A percentile compares a stretch with the other conserved stretches of the same genome.
phyloP scores from a whole-genome alignment of 2,113 vertebrate species.

The Scomber scombrus region DNA sequence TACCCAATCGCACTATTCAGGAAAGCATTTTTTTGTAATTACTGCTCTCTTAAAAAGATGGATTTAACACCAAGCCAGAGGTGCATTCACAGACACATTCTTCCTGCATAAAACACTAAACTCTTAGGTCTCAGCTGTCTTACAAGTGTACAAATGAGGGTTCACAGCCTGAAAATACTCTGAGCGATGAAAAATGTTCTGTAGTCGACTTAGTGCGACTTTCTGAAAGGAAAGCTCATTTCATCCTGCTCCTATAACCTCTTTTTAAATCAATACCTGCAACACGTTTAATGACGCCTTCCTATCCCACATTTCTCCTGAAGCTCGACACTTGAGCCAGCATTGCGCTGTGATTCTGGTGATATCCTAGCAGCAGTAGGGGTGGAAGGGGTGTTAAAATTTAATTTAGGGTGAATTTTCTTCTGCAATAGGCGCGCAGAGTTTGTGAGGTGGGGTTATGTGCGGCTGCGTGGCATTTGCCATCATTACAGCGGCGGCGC shows the following conservation, averaged over 20 bases:
- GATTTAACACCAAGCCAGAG: not conserved
- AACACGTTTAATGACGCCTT: constrained; percentile 63
- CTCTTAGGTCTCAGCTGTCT: constrained; percentile 1
- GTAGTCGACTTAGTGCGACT: constrained; percentile 52
- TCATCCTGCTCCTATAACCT: constrained; percentile 37
- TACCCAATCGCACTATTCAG: not conserved
- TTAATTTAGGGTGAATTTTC: constrained; percentile 61
- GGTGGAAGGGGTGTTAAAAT: constrained; percentile 23
- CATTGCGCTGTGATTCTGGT: constrained; percentile 34
- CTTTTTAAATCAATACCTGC: constrained; percentile 68
- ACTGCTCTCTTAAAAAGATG: not conserved
- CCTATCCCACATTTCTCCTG: constrained; percentile 57
- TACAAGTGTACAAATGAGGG: constrained; percentile 35
- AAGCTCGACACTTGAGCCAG: constrained; percentile 46
- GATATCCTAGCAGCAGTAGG: constrained; percentile 51
- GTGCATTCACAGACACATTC: constrained; percentile 19
- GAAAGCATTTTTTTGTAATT: not conserved
- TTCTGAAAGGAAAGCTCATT: constrained; percentile 51
- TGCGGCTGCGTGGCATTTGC: constrained; percentile 48
- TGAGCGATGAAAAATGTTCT: constrained; percentile 39
- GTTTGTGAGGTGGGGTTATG: constrained; percentile 46
- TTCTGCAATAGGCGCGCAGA: constrained; percentile 39
- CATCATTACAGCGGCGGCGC: constrained; percentile 47
- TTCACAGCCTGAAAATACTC: constrained; percentile 9
- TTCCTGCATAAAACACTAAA: not conserved